Conservation (phyloP, 1,140 invertebrate species). For the Galendromus occidentalis region DNA sequence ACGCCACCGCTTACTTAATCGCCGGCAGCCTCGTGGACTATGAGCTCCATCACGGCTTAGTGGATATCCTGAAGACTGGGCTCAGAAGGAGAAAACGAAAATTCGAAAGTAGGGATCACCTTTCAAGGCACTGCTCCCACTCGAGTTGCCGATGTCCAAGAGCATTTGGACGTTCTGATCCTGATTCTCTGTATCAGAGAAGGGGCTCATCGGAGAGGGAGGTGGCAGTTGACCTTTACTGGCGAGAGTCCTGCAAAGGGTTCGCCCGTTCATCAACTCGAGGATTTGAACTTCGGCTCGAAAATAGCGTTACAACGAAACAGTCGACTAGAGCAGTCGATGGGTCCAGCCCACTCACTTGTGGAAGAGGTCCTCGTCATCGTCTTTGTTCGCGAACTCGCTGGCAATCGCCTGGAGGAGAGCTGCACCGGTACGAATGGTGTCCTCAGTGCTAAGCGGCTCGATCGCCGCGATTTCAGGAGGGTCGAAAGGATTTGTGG, state of each 20-base stretch:
- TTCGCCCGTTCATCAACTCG: too few relatives aligned
- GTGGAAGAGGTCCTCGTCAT: not conserved
- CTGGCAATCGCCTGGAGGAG: conserved; percentile 8
- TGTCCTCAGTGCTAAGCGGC: conserved; percentile 1
- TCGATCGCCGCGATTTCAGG: not conserved
- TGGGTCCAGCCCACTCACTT: not conserved
- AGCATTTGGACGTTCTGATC: not conserved
- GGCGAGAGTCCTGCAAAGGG: not conserved
- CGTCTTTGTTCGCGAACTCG: conserved; percentile 5
- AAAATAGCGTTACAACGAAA: too few relatives aligned
- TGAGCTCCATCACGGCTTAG: too few relatives aligned
- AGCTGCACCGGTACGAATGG: conserved; percentile 2
- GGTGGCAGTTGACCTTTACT: not conserved
- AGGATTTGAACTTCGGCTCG: too few relatives aligned
- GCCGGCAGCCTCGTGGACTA: too few relatives aligned
- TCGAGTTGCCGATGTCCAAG: not conserved
- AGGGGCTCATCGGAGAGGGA: not conserved
- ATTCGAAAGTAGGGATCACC: too few relatives aligned
- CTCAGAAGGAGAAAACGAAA: too few relatives aligned
- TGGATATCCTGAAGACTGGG: too few relatives aligned
- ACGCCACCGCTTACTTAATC: not conserved
- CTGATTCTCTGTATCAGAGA: not conserved
- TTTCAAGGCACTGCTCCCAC: too few relatives aligned
- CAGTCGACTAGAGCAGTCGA: too few relatives aligned
- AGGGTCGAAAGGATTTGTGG: not conserved